Evolutionary conservation across 2,113 vertebrate species (phyloP).

Genomic region (Entomyzon cyanotis): DNA sequence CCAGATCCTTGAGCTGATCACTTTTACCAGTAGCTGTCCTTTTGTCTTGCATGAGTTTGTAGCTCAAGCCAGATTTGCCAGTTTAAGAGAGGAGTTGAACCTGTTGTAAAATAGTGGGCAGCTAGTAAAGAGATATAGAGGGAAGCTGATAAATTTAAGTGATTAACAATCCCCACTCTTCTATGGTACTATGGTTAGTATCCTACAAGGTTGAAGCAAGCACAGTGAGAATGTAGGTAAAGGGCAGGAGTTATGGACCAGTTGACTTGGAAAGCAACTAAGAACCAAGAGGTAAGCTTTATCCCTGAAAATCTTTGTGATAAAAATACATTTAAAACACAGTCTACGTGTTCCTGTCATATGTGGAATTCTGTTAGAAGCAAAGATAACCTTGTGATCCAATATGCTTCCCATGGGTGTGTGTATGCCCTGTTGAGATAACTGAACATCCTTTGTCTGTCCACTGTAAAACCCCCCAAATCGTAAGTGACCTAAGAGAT

Average conservation of each 20-base stretch:
- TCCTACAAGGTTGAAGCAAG: slow-evolving; percentile 44
- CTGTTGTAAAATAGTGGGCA: not conserved
- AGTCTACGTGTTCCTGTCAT: not conserved
- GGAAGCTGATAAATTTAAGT: not conserved
- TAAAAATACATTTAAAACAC: not conserved
- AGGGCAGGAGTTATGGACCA: slow-evolving; percentile 58
- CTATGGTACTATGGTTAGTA: not conserved
- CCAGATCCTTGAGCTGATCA: not conserved
- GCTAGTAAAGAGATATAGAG: not conserved
- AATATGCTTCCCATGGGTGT: not conserved
- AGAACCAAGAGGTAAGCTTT: slow-evolving; percentile 64
- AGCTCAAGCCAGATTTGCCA: not conserved
- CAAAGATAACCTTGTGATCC: not conserved
- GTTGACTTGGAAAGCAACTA: slow-evolving; percentile 65
- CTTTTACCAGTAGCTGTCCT: not conserved
- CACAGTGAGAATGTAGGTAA: slow-evolving; percentile 70
- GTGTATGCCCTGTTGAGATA: rapidly evolving
- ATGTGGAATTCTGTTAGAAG: not conserved
- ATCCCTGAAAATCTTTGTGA: not conserved
- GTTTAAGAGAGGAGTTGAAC: not conserved
- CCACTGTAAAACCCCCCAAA: not conserved
- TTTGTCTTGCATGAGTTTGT: not conserved
- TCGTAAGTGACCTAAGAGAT: not conserved
- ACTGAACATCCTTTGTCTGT: not conserved
- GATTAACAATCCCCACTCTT: not conserved